A percentile compares a stretch with the other conserved stretches of the same genome.
phyloP scores from a whole-genome alignment of 2,797 vertebrate genomes.

The Channa striata region DNA sequence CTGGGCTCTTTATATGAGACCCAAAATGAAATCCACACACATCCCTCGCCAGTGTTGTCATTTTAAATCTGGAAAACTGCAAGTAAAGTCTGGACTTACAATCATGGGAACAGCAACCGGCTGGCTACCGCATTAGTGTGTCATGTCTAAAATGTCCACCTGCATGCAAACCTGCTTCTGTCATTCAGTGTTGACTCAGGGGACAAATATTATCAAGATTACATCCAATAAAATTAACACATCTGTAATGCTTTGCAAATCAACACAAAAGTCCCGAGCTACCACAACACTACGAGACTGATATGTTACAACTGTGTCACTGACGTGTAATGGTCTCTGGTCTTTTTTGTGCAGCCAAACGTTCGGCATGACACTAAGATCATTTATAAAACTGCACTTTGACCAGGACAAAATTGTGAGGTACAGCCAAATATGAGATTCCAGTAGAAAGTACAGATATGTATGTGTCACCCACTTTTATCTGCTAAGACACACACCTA shows the following conservation, averaged over 20 bases:
- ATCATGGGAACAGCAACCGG: constrained; percentile 47
- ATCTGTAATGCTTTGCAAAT: neutral
- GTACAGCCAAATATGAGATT: too few species aligned
- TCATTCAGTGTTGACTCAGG: constrained; percentile 27
- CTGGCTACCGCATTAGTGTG: constrained; percentile 34
- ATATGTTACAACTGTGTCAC: neutral
- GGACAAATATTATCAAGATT: neutral
- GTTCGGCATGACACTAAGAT: too few species aligned
- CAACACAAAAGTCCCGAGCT: neutral
- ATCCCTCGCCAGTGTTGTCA: constrained; percentile 54
- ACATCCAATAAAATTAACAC: constrained; percentile 36
- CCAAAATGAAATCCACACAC: constrained; percentile 64
- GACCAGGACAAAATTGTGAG: too few species aligned
- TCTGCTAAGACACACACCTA: too few species aligned
- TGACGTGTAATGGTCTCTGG: too few species aligned
- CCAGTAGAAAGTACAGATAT: too few species aligned
- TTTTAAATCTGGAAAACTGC: constrained; percentile 49
- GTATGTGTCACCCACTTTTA: too few species aligned
- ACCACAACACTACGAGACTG: neutral
- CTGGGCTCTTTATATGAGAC: constrained; percentile 62
- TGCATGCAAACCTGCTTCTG: constrained; percentile 44
- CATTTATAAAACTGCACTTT: too few species aligned
- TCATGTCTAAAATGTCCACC: constrained; percentile 38
- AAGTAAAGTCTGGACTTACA: constrained; percentile 29
- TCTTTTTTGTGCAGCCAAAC: too few species aligned